Evolutionary conservation across 1,140 invertebrate species (phyloP).

Genomic region (Antheraea mylitta): DNA sequence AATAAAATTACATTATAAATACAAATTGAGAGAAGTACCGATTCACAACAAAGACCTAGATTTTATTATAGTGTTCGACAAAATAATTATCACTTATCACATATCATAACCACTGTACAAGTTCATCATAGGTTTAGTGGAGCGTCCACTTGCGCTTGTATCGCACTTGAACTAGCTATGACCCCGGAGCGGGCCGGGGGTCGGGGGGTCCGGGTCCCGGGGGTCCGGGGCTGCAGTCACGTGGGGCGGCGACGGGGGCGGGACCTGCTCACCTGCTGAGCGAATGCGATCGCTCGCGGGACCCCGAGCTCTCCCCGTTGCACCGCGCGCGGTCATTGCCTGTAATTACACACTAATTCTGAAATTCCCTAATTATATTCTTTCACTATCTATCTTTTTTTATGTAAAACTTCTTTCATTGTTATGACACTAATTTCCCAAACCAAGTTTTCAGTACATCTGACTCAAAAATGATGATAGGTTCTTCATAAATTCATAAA

Average conservation of each 20-base stretch:
- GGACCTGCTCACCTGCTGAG: constrained; percentile 56
- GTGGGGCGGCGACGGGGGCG: constrained; percentile 12
- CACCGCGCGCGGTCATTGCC: constrained; percentile 67
- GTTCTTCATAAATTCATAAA: too few species aligned
- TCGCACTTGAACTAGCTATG: constrained; percentile 9
- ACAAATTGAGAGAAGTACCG: constrained; percentile 76
- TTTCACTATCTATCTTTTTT: too few species aligned
- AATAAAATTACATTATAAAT: constrained; percentile 72
- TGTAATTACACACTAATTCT: constrained; percentile 22
- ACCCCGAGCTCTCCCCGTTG: constrained; percentile 55
- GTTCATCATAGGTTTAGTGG: constrained; percentile 18
- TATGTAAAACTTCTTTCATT: too few species aligned
- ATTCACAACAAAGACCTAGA: constrained; percentile 74
- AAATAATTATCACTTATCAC: constrained; percentile 73
- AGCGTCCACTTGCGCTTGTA: constrained; percentile 3
- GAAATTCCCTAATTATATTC: not conserved
- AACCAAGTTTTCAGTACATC: too few species aligned
- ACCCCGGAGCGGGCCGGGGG: constrained; percentile 9
- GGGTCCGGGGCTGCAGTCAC: constrained; percentile 5
- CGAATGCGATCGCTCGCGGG: constrained; percentile 70
- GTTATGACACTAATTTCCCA: too few species aligned
- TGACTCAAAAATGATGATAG: too few species aligned
- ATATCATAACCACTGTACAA: constrained; percentile 61
- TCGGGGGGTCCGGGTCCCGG: constrained; percentile 8
- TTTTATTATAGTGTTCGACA: constrained; percentile 69